Evolutionary conservation across 2,888 invertebrate species (phyloP).

Genomic region (Orthonychiurus folsomi): DNA sequence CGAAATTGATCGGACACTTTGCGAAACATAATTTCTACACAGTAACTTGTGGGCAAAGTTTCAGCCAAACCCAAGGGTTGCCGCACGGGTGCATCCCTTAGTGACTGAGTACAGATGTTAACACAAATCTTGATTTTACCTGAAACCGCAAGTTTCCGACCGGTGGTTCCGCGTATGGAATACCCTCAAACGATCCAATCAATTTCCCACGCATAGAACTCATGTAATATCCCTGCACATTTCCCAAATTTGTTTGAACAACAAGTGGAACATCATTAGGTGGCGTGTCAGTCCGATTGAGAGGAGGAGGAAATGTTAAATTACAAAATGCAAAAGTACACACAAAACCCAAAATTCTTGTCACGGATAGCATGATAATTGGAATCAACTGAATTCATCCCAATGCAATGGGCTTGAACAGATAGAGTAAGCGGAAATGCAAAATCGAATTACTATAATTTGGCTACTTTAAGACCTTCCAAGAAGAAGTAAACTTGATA

Average conservation of each 20-base stretch:
- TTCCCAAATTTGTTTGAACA: slow-evolving; percentile 13
- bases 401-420: not conserved
- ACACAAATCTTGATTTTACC: slow-evolving; percentile 15
- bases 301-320: slow-evolving; percentile 11
- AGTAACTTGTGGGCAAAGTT: not conserved
- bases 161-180: slow-evolving; percentile 34
- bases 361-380: not conserved
- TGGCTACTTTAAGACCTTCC: no score
- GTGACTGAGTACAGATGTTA: not conserved
- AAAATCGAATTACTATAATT: no score
- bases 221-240: slow-evolving; percentile 22
- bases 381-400: not conserved
- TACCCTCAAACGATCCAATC: slow-evolving; percentile 33
- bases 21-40: no score
- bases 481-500: no score
- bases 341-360: slow-evolving; percentile 9
- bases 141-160: slow-evolving; percentile 24
- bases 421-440: no score
- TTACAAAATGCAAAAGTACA: slow-evolving; percentile 11
- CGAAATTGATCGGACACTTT: not conserved
- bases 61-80: no score
- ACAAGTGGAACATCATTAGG: not conserved
- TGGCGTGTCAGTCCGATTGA: not conserved
- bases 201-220: slow-evolving; percentile 21
- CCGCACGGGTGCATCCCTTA: slow-evolving; percentile 5